Evolutionary conservation across 1,140 invertebrate genomes (phyloP).

Genomic region (Scylla paramamosain): DNA sequence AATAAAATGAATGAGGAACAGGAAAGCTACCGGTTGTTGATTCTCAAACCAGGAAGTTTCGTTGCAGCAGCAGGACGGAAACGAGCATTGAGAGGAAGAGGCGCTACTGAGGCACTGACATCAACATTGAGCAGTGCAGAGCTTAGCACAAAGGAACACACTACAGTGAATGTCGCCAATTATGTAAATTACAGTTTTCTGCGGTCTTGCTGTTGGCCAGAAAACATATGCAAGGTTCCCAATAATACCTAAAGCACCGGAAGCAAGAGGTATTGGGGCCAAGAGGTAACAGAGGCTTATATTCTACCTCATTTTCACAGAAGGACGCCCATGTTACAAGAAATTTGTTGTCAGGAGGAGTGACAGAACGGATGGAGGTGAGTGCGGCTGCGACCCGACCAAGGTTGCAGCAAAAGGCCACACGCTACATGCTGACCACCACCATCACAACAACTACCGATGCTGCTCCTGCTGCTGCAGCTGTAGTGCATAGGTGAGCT

Average conservation of each 20-base stretch:
- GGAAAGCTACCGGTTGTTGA: too few relatives aligned
- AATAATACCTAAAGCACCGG: background rate
- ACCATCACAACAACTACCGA: background rate
- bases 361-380: background rate
- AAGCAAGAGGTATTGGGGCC: background rate
- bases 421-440: background rate
- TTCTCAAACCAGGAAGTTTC: too few relatives aligned
- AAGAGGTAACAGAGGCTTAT: conserved; percentile 1
- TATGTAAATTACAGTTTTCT: background rate
- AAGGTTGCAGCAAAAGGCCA: background rate
- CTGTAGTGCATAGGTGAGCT: too few relatives aligned
- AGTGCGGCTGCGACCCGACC: background rate
- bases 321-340: background rate
- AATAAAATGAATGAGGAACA: too few relatives aligned
- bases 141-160: background rate
- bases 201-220: background rate
- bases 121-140: background rate
- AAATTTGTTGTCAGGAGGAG: background rate
- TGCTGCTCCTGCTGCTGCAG: too few relatives aligned
- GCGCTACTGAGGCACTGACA: too few relatives aligned
- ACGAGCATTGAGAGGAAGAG: too few relatives aligned
- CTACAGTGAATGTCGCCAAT: background rate
- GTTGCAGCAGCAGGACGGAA: too few relatives aligned
- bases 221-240: background rate
- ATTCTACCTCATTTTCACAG: background rate